Base-by-base conservation (phyloP, 2,888 invertebrate species). In the Pristionchus japonicus region DNA sequence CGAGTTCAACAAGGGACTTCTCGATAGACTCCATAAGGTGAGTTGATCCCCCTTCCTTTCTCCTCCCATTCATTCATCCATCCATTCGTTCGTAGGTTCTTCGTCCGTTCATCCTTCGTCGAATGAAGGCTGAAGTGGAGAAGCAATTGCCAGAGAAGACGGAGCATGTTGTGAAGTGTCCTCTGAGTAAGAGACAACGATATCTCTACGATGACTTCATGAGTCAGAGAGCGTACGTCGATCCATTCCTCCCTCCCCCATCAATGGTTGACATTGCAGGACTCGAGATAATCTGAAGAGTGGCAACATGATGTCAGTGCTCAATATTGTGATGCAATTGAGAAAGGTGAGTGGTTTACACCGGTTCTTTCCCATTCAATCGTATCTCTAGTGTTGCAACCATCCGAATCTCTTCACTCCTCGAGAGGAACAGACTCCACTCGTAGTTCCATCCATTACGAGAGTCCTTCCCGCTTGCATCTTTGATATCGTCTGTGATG, bases 181-280 rank as follows among this genome's bases (percentile, higher is more conserved):
- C 97, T 85, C 96, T 99, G 92, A 97, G 99, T 61, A 98, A 98
- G 95, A 96, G 99, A 61, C 99, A 99, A 95, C 96, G 99, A 90
- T 98, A 96, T 96, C 96, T 99, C 89, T 99, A 99, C 95, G 99
- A 99, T 95, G 99, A 99, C 95, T 99, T 99, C 95, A 99, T 99
- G 98, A 97, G 97, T 87, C 96, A 98, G 93, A 96, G 98, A 77
- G 67, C 77, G 87, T 87, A n/a, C 0, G 87, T 87, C 31, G 40
- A 86, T 43, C 11, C 6, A 27, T 37, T 20, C 2, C 61, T 64
- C 17, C n/a, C 37, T 67, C 31, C 11, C 27, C 27, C 3, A n/a
- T 80, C 27, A 37, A 31, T 52, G 34, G 11, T 37, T 13, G 20
- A 20, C 52, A 34, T 87, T 89, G 91, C 80, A 98, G 98, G 95